phyloP scores from a whole-genome alignment of 2,888 invertebrate species.

The Brenthis daphne region DNA sequence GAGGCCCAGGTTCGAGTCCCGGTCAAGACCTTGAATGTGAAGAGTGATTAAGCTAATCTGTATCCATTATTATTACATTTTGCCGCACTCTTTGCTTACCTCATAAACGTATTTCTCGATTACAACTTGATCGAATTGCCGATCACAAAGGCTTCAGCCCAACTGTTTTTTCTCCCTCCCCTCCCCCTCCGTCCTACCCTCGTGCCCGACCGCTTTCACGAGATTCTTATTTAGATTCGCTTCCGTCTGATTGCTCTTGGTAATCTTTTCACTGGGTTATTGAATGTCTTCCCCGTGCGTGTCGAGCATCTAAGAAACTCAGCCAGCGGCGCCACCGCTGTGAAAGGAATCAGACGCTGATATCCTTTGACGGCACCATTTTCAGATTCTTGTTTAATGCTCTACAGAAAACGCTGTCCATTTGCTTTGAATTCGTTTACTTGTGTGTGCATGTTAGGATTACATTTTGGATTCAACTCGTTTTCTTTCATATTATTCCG shows the following conservation, averaged over 20 bases:
- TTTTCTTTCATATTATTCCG: too few relatives aligned
- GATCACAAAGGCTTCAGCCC: constrained; percentile 72
- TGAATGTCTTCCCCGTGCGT: constrained; percentile 80
- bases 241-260: constrained; percentile 82
- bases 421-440: constrained; percentile 51
- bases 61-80: constrained; percentile 46
- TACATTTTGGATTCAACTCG: constrained; percentile 34
- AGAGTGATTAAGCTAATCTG: constrained; percentile 45
- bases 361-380: constrained; percentile 61
- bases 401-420: constrained; percentile 55
- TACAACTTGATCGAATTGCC: constrained; percentile 76
- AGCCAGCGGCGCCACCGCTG: constrained; percentile 53
- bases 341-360: constrained; percentile 60
- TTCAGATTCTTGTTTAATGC: constrained; percentile 57
- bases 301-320: constrained; percentile 62
- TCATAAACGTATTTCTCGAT: constrained; percentile 66
- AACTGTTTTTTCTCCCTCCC: constrained; percentile 63
- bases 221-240: constrained; percentile 83
- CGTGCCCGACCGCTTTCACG: constrained; percentile 74
- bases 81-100: constrained; percentile 58
- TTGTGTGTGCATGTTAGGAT: constrained; percentile 44
- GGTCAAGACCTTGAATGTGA: constrained; percentile 76
- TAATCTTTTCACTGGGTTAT: constrained; percentile 82
- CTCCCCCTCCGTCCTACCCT: constrained; percentile 56
- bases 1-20: constrained; percentile 80